phyloP scores from a whole-genome alignment of 2,888 invertebrate genomes.

The Erpobdella octoculata region DNA sequence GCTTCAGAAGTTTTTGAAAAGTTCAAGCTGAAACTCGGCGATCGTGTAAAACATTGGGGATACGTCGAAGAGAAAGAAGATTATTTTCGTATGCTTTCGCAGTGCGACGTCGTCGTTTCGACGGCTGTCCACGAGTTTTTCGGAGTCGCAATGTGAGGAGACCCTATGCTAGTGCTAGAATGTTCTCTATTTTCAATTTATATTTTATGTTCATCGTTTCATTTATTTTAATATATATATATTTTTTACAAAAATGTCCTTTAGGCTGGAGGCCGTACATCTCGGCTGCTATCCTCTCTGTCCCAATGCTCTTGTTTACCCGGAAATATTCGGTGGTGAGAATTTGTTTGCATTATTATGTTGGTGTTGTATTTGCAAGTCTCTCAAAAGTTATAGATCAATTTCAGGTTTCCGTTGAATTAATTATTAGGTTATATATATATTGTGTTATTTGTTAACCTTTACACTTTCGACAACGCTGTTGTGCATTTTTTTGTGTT shows the following conservation, averaged over 20 bases:
- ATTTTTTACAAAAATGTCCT: conserved; percentile 34
- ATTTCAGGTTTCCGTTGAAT: not conserved
- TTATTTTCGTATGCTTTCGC: conserved; percentile 58
- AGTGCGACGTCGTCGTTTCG: conserved; percentile 64
- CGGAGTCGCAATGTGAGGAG: conserved; percentile 67
- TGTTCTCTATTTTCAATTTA: not conserved
- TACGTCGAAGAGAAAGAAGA: conserved; percentile 57
- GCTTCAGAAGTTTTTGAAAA: conserved; percentile 57
- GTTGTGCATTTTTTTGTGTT: no score
- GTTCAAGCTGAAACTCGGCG: conserved; percentile 53
- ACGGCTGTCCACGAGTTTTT: conserved; percentile 70
- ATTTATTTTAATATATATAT: not conserved
- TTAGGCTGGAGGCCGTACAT: conserved; percentile 64
- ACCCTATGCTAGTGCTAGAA: no score
- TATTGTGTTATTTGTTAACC: no score
- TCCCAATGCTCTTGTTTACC: conserved; percentile 65
- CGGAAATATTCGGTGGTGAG: conserved; percentile 61
- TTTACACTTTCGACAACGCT: no score
- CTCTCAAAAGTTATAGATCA: not conserved
- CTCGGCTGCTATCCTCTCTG: conserved; percentile 66
- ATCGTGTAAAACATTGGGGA: conserved; percentile 59
- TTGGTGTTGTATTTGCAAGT: not conserved
- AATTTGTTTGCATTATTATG: not conserved
- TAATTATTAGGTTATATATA: not conserved
- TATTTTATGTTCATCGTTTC: not conserved